Evolutionary conservation across 2,888 invertebrate genomes (phyloP).

Genomic region (Neoitamus cyanurus): DNA sequence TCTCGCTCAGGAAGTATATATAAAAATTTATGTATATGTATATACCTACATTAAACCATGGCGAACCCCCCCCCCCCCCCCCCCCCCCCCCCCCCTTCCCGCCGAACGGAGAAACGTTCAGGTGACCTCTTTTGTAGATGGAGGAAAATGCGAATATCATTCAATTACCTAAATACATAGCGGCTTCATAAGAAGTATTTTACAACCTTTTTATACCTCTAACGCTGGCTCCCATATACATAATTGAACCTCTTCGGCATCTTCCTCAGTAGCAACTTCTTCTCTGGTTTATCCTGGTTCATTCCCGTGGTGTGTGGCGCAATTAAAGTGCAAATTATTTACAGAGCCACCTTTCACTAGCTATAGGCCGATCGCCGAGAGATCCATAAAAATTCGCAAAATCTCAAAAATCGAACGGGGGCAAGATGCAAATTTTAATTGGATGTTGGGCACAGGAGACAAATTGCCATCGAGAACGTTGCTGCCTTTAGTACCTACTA

Average conservation of each 20-base stretch:
- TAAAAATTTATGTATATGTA: too few species aligned
- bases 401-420: background rate
- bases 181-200: background rate
- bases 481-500: background rate
- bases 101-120: too few species aligned
- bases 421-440: constrained; percentile 2
- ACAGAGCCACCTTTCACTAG: background rate
- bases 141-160: too few species aligned
- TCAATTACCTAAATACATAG: too few species aligned
- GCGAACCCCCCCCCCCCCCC: too few species aligned
- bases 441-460: background rate
- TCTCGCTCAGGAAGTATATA: too few species aligned
- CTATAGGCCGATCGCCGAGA: background rate
- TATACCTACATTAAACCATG: too few species aligned
- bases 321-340: background rate
- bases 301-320: background rate
- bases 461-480: background rate
- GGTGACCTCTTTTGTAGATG: too few species aligned
- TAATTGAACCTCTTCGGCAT: background rate
- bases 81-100: too few species aligned
- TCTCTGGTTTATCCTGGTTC: background rate
- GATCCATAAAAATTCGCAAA: constrained; percentile 4
- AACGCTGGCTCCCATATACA: background rate
- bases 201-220: background rate
- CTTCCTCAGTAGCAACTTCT: background rate